These are phyloP conservation scores for Chrysolina americana DNA, from an alignment of 2,888 invertebrate genomes.

Conservation along the genomic window DNA sequence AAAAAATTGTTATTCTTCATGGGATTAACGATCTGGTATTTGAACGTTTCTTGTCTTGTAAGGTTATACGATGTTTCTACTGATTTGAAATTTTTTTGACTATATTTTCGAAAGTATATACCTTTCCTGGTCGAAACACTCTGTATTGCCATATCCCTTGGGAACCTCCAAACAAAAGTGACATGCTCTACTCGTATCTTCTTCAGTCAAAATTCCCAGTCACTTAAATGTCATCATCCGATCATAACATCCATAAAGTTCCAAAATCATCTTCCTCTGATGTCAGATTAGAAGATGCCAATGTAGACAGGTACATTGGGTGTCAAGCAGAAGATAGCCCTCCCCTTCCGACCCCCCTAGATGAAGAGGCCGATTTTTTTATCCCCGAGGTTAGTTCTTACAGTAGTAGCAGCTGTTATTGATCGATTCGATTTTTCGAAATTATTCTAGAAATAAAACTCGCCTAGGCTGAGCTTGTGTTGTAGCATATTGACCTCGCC, in stretches of 20 bases:
- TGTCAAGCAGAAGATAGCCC: background rate
- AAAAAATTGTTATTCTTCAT: too few species aligned
- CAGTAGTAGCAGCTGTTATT: background rate
- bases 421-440: too few species aligned
- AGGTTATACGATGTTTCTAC: too few species aligned
- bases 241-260: conserved; percentile 41
- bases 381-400: background rate
- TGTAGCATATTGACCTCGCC: too few species aligned
- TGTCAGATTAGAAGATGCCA: conserved; percentile 36
- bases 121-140: background rate
- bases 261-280: conserved; percentile 47
- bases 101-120: too few species aligned
- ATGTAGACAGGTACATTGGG: conserved; percentile 3
- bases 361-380: background rate
- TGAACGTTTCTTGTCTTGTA: too few species aligned
- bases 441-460: too few species aligned
- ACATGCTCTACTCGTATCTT: conserved; percentile 9
- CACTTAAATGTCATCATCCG: conserved; percentile 48
- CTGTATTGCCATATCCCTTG: background rate
- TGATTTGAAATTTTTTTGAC: too few species aligned
- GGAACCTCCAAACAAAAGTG: conserved; percentile 12
- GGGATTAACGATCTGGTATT: too few species aligned
- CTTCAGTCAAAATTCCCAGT: conserved; percentile 46
- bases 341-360: background rate
- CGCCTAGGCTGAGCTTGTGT: too few species aligned